Conservation (phyloP, 2,888 invertebrate species). For the Drosophila pseudotalamancana region DNA sequence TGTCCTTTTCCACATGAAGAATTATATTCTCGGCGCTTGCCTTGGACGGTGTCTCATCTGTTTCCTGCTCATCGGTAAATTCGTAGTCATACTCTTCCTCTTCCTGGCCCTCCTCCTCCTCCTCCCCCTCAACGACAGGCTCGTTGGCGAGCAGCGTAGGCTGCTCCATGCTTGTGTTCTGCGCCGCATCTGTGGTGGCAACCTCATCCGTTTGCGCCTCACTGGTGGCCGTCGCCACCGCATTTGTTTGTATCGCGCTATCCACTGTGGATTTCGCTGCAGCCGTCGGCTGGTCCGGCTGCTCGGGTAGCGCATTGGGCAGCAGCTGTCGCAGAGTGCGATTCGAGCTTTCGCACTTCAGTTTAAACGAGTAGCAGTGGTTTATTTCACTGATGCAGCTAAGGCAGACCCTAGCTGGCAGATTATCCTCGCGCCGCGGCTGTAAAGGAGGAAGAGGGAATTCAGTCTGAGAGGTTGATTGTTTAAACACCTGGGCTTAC, state of each 20-base stretch:
- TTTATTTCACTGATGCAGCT: conserved; percentile 83
- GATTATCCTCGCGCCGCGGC: conserved; percentile 81
- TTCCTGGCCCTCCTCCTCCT: conserved; percentile 23
- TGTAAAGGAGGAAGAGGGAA: conserved; percentile 30
- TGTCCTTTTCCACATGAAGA: conserved; percentile 43
- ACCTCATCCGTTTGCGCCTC: conserved; percentile 57
- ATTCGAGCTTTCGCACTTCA: conserved; percentile 83
- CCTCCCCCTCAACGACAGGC: background rate
- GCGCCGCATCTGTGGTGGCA: conserved; percentile 18
- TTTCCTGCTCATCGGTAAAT: conserved; percentile 48
- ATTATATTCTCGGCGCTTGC: conserved; percentile 39
- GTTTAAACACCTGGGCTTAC: conserved; percentile 39
- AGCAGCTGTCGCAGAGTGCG: conserved; percentile 81
- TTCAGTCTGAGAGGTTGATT: background rate
- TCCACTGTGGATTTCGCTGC: conserved; percentile 23
- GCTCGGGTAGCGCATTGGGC: conserved; percentile 66
- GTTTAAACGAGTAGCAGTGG: conserved; percentile 83
- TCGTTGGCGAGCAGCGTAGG: background rate
- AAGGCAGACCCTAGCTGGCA: conserved; percentile 83
- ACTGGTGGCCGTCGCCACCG: conserved; percentile 16
- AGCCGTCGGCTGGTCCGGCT: conserved; percentile 21
- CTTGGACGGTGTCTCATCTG: conserved; percentile 30
- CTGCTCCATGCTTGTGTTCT: conserved; percentile 20
- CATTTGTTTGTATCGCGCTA: conserved; percentile 42
- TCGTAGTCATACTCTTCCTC: conserved; percentile 58